Evolutionary conservation across 2,888 invertebrate species (phyloP).

Genomic region (Eremobia ochroleuca): DNA sequence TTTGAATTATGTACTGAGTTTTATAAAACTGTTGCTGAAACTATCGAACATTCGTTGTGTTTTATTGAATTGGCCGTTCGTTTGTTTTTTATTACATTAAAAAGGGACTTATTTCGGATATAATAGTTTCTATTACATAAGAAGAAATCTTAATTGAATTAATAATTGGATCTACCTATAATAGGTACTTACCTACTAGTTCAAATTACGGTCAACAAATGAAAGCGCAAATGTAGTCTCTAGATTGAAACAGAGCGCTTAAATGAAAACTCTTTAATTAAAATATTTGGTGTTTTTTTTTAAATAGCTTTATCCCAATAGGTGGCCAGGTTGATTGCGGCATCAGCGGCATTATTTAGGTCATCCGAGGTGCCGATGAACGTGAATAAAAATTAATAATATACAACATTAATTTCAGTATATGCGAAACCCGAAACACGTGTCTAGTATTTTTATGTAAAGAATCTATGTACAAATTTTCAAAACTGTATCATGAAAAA

Average conservation of each 20-base stretch:
- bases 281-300: constrained; percentile 4
- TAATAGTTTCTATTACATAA: background rate
- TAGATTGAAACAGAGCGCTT: constrained; percentile 4
- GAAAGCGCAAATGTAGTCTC: constrained; percentile 13
- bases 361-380: too few species aligned
- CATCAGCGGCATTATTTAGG: too few species aligned
- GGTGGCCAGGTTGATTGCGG: too few species aligned
- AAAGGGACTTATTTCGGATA: background rate
- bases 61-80: background rate
- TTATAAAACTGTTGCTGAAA: constrained; percentile 23
- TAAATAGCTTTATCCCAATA: too few species aligned
- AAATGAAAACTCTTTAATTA: constrained; percentile 22
- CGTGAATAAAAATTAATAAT: too few species aligned
- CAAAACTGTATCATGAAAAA: too few species aligned
- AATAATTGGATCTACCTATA: constrained; percentile 3
- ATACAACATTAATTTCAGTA: too few species aligned
- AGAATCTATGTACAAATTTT: too few species aligned
- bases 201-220: constrained; percentile 17
- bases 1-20: constrained; percentile 6
- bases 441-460: too few species aligned
- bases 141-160: constrained; percentile 12
- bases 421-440: too few species aligned
- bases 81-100: background rate
- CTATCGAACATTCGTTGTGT: background rate
- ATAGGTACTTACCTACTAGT: background rate